Evolutionary conservation across 2,888 invertebrate genomes (phyloP), one percentile per base, ranked within the genome.

Genomic region (Eristalis tenax): DNA sequence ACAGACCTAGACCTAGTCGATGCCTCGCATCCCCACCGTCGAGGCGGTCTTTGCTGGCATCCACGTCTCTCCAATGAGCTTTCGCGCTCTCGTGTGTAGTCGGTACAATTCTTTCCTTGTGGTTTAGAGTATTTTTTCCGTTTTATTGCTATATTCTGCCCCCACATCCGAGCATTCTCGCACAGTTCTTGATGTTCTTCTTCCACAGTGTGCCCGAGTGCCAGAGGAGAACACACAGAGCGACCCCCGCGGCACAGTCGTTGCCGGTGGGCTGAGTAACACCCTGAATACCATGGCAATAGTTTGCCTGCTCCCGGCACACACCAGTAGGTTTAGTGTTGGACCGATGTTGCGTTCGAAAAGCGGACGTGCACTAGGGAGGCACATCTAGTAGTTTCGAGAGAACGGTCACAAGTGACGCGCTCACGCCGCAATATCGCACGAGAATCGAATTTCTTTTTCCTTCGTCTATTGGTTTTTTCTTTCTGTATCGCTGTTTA

Each of bases 261-360:
- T 57, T n/a, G 69, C 68, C 69, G 77, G 73, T 61, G 59, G 70
- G 26, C 64, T 63, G 64, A 64, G 50, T 59, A 56, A 40, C 68
- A 57, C 76, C 81, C 43, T 74, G 70, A 77, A 77, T 65, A 77
- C 68, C 38, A 59, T 56, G 40, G 73, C 85, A 68, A 74, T 86
- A 82, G 78, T 86, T 83, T 75, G 78, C 74, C 74, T 57, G 61
- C 77, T 75, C 75, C 75, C 86, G 78, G 63, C 32, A 71, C 50
- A 57, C 50, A 43, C 43, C 38, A 63, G 74, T 40, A 66, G 61
- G 75, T 86, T 86, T 78, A 86, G 86, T 86, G 26, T 26, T 26
- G 83, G 83, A 83, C 83, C 78, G 86, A 75, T 83, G 78, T 86
- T 86, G 86, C 78, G 78, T 86, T 86, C 43, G 66, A 86, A 86